phyloP scores from a whole-genome alignment of 1,140 invertebrate genomes.

The Luehdorfia chinensis region DNA sequence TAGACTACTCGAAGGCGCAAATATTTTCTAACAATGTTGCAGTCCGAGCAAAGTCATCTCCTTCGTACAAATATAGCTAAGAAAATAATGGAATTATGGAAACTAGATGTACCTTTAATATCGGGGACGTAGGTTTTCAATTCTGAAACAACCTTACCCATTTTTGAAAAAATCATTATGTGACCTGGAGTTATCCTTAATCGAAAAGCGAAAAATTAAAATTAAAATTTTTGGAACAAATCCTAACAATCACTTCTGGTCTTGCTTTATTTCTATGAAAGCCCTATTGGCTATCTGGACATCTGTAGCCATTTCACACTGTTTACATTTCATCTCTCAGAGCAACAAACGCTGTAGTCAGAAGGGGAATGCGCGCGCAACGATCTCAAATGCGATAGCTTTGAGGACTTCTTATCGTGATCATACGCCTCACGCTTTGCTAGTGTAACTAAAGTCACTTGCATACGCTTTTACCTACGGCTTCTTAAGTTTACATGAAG shows the following conservation, averaged over 20 bases:
- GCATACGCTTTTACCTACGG: constrained; percentile 20
- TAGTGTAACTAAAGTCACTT: constrained; percentile 25
- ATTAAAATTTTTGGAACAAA: too few species aligned
- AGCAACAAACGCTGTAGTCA: constrained; percentile 55
- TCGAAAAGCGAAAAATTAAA: too few species aligned
- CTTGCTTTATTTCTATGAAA: constrained; percentile 25
- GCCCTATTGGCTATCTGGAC: constrained; percentile 71
- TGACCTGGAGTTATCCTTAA: too few species aligned
- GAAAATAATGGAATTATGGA: constrained; percentile 31
- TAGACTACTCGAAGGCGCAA: constrained; percentile 39
- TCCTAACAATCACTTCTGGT: constrained; percentile 20
- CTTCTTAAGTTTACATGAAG: neutral
- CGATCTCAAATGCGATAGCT: constrained; percentile 61
- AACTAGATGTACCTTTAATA: constrained; percentile 30
- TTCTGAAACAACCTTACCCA: too few species aligned
- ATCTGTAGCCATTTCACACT: constrained; percentile 62
- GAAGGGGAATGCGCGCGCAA: constrained; percentile 53
- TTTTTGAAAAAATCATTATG: too few species aligned
- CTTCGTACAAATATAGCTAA: constrained; percentile 58
- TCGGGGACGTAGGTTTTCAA: too few species aligned
- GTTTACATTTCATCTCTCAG: constrained; percentile 71
- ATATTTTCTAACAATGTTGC: constrained; percentile 58
- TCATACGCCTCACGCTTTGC: constrained; percentile 33
- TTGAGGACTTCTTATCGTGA: constrained; percentile 54
- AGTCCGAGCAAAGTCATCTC: constrained; percentile 62